Evolutionary conservation across 2,797 vertebrate genomes (phyloP).

Genomic region (Heterohyrax brucei): DNA sequence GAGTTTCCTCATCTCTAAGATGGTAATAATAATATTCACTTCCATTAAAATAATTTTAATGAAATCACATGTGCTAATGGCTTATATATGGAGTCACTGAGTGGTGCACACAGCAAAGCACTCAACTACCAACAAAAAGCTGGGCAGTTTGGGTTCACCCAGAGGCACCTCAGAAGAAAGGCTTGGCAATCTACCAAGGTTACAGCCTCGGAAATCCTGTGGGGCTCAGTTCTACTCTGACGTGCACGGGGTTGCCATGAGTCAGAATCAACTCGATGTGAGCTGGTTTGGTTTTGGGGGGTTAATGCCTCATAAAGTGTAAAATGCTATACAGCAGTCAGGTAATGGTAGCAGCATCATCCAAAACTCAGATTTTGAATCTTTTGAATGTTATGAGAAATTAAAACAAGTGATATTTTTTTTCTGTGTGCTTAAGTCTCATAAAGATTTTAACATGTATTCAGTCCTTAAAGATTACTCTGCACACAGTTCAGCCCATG

Average conservation of each 20-base stretch:
- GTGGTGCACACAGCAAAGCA: no score
- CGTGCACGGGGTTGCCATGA: no score
- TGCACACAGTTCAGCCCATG: constrained; percentile 37
- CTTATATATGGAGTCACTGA: background rate
- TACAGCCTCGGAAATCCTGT: no score
- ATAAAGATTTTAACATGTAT: constrained; percentile 23
- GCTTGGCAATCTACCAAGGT: no score
- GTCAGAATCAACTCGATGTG: no score
- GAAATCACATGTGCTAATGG: background rate
- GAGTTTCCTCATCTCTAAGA: background rate
- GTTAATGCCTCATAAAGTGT: background rate
- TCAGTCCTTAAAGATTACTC: constrained; percentile 9
- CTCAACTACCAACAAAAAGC: no score
- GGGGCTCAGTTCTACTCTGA: no score
- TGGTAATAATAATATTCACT: background rate
- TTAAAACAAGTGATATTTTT: constrained; percentile 2
- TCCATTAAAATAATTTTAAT: background rate
- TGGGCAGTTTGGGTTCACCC: no score
- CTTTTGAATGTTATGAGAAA: background rate
- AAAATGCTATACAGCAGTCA: background rate
- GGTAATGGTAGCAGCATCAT: background rate
- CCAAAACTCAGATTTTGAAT: constrained; percentile 30
- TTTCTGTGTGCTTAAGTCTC: constrained; percentile 29
- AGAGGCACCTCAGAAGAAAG: no score
- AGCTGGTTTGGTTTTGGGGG: no score